Base-by-base conservation (phyloP, 2,888 invertebrate genomes). In the Nycteola revayana region DNA sequence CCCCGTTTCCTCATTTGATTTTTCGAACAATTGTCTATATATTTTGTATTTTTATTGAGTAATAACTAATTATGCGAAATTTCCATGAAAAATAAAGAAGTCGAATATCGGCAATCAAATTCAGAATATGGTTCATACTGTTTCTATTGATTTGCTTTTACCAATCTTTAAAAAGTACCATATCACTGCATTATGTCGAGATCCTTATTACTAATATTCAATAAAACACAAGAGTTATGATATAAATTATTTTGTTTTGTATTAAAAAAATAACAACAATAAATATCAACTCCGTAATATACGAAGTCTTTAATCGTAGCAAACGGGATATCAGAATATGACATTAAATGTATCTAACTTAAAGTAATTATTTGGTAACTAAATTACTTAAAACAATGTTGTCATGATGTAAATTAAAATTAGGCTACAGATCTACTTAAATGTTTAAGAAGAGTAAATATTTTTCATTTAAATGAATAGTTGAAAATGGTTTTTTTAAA, bases 261-360 rank as follows among this genome's bases (percentile, higher is more conserved):
- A 72, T 71, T 62, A 77, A 75, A 61, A 77, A 75, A 60, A 68
- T 74, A 82, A 78, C 75, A 75, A 74, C 65, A 76, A 80, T 83
- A 80, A 81, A 82, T 74, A 76, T 64, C 53, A 64, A 58, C 60
- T 75, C 77, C 85, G 74, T 86, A 87, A 87, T 86, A 84, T 85
- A 86, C 81, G 85, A 60, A 84, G 61, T 60, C 59, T 56, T 53
- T 50, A 40, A 42, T 37, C 42, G 48, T 52, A 47, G 33, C 43
- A 42, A 57, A 53, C 36, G 25, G 30, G 39, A 35, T 28, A 52
- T 55, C 45, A 44, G n/a, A n/a, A n/a, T 40, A 41, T 42, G 45
- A 47, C 39, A 41, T 24, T 46, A 50, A 54, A 53, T 59, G 53
- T 60, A 65, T 63, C 59, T 62, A 54, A 60, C 68, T 73, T 73